phyloP scores from a whole-genome alignment of 2,888 invertebrate species.

The Eupithecia pulchellata region DNA sequence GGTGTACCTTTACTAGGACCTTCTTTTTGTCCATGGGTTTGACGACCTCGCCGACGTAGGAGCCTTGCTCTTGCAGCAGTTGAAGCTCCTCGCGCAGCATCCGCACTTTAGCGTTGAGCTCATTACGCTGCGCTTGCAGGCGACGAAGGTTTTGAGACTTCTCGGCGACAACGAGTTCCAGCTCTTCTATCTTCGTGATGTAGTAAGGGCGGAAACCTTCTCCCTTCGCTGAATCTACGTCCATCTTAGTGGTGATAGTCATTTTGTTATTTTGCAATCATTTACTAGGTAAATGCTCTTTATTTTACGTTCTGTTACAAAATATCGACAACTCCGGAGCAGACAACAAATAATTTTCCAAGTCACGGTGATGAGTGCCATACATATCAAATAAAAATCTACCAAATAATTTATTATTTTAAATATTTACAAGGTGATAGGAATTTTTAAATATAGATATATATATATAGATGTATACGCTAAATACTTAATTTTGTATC shows the following conservation, averaged over 20 bases:
- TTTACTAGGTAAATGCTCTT: constrained; percentile 40
- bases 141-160: constrained; percentile 98
- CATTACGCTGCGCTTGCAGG: constrained; percentile 98
- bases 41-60: constrained; percentile 99
- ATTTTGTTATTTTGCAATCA: constrained; percentile 57
- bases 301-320: neutral
- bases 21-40: constrained; percentile 99
- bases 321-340: constrained; percentile 20
- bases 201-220: constrained; percentile 98
- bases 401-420: too few species aligned
- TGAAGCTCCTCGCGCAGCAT: constrained; percentile 99
- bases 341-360: constrained; percentile 31
- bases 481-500: neutral
- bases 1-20: constrained; percentile 99
- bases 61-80: constrained; percentile 98
- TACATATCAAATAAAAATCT: constrained; percentile 32
- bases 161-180: constrained; percentile 97
- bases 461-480: neutral
- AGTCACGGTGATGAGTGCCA: constrained; percentile 62
- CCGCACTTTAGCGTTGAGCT: constrained; percentile 99
- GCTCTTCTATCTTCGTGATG: constrained; percentile 98
- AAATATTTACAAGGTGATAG: too few species aligned
- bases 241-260: constrained; percentile 87
- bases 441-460: too few species aligned
- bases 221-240: constrained; percentile 89